These are phyloP conservation scores for Pelmatolapia mariae DNA, from an alignment of 2,113 vertebrate genomes.

Conservation along the genomic window DNA sequence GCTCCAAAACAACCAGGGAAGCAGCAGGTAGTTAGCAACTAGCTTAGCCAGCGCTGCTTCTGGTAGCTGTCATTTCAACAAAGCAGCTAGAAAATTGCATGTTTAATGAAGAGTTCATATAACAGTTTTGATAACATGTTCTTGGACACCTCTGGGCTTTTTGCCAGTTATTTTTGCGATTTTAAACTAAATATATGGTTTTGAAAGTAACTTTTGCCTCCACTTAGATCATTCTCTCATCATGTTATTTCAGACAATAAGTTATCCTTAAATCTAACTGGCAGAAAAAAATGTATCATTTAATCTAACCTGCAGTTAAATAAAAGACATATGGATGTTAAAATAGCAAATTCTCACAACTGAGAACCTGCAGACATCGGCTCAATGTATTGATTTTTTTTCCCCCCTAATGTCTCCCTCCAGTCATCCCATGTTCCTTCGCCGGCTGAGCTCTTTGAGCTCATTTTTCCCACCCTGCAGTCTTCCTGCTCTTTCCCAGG, in stretches of 20 bases:
- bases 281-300: background rate
- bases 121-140: background rate
- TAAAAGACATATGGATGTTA: background rate
- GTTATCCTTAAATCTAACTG: background rate
- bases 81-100: background rate
- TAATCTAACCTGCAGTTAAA: background rate
- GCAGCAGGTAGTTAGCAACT: background rate
- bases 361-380: background rate
- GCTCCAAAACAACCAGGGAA: background rate
- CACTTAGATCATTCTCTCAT: background rate
- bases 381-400: background rate
- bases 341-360: background rate
- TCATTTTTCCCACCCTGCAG: constrained; percentile 53
- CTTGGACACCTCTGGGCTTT: background rate
- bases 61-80: background rate
- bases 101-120: background rate
- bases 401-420: rapidly evolving
- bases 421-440: constrained; percentile 82
- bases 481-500: background rate
- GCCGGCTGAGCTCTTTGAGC: constrained; percentile 60
- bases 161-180: background rate
- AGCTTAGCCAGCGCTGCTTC: background rate
- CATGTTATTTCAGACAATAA: background rate
- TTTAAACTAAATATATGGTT: background rate
- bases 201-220: background rate